phyloP scores from a whole-genome alignment of 64 coral and sea anemone species.

The Dendronephthya gigantea region DNA sequence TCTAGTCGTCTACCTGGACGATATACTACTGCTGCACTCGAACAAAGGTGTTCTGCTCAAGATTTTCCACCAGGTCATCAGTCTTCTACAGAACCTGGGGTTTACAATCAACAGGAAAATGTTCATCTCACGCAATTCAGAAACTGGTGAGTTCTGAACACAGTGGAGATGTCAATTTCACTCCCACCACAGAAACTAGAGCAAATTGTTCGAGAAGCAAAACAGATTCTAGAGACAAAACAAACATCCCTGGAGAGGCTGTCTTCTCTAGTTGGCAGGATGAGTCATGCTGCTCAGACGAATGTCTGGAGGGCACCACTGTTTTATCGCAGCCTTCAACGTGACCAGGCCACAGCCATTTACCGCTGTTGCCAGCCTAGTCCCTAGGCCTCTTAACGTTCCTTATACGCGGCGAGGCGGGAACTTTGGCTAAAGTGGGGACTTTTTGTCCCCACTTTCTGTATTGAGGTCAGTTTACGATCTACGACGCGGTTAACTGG shows the following conservation, averaged over 20 bases:
- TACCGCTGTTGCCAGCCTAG: no score
- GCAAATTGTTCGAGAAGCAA: no score
- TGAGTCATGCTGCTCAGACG: slow-evolving; percentile 34
- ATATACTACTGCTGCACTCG: neutral
- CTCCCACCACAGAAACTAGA: no score
- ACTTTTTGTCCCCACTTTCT: no score
- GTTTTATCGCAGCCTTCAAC: slow-evolving; percentile 19
- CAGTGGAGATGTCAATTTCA: slow-evolving; percentile 1
- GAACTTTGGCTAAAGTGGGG: no score
- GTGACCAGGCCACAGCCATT: neutral
- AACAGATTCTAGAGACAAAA: no score
- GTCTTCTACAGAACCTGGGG: neutral
- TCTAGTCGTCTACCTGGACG: neutral
- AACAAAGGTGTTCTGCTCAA: neutral
- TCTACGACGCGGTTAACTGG: no score
- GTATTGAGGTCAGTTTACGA: no score
- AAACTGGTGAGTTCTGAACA: neutral
- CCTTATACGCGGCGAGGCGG: no score
- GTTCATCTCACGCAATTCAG: neutral
- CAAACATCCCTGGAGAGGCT: no score
- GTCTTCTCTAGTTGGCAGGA: neutral
- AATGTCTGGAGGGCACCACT: slow-evolving; percentile 29
- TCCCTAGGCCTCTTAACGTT: no score
- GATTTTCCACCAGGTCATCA: neutral
- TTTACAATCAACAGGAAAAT: neutral